A percentile compares a stretch with the other conserved stretches of the same genome.
phyloP scores from a whole-genome alignment of 2,888 invertebrate genomes.

The Acleris emargana region DNA sequence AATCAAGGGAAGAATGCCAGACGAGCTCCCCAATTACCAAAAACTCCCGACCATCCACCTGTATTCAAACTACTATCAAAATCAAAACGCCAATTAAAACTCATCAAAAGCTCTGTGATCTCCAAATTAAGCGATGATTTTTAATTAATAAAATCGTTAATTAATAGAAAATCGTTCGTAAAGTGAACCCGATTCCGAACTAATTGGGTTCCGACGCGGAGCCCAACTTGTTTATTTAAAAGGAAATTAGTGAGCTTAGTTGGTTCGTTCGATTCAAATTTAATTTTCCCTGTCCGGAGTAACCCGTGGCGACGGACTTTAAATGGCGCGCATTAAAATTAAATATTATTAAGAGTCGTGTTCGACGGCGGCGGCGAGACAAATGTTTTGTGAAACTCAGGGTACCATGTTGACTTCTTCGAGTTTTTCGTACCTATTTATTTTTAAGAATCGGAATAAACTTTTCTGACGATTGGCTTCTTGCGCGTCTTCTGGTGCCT shows the following conservation, averaged over 20 bases:
- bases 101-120: neutral
- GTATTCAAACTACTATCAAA: neutral
- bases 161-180: slow-evolving; percentile 10
- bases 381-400: no score
- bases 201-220: slow-evolving; percentile 12
- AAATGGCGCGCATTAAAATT: neutral
- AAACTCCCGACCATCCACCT: neutral
- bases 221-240: slow-evolving; percentile 19
- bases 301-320: slow-evolving; percentile 10
- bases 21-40: neutral
- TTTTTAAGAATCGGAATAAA: no score
- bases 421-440: no score
- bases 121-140: neutral
- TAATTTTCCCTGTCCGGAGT: slow-evolving; percentile 12
- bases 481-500: no score
- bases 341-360: slow-evolving; percentile 6
- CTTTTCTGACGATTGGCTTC: no score
- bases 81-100: slow-evolving; percentile 5
- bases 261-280: slow-evolving; percentile 20
- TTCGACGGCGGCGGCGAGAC: neutral
- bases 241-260: slow-evolving; percentile 21
- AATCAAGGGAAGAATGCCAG: no score
- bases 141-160: slow-evolving; percentile 14
- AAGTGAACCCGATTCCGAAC: slow-evolving; percentile 3
- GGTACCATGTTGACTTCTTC: no score